Conservation (phyloP, 2,113 vertebrate species). For the Chlamydotis undulata region DNA sequence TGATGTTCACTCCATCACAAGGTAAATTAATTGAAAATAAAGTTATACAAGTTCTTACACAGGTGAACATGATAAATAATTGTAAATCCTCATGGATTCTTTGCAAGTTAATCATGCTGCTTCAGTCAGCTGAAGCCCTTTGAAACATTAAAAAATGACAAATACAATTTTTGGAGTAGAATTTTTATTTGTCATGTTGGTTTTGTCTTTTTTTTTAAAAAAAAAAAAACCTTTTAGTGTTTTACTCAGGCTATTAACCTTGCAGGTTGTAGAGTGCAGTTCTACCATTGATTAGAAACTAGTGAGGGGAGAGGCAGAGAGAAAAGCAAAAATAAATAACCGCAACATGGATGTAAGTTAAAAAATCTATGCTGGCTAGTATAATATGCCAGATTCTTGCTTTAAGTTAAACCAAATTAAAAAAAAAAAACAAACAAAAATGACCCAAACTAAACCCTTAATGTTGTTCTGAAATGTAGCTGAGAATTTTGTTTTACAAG, state of each 20-base stretch:
- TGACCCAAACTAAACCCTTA: not conserved
- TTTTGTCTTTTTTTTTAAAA: not conserved
- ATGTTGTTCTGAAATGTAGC: not conserved
- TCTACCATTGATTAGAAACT: not conserved
- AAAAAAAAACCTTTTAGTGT: not conserved
- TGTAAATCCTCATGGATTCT: not conserved
- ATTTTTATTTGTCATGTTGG: not conserved
- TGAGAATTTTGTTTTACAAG: not conserved
- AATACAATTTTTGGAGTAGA: not conserved
- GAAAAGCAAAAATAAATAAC: not conserved
- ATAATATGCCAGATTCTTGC: not conserved
- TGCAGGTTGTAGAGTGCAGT: not conserved
- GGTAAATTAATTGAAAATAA: not conserved
- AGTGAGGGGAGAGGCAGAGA: accelerated
- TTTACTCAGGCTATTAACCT: not conserved
- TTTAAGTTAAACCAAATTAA: not conserved
- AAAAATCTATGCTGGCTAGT: not conserved
- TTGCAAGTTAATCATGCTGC: not conserved
- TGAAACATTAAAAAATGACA: not conserved
- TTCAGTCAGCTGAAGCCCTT: not conserved
- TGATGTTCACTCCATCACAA: not conserved
- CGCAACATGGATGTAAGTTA: not conserved
- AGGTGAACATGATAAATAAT: not conserved
- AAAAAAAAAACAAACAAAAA: not conserved
- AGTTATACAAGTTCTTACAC: not conserved